Evolutionary conservation across 1,140 invertebrate genomes (phyloP).

Genomic region (Drosophila kepulauana): DNA sequence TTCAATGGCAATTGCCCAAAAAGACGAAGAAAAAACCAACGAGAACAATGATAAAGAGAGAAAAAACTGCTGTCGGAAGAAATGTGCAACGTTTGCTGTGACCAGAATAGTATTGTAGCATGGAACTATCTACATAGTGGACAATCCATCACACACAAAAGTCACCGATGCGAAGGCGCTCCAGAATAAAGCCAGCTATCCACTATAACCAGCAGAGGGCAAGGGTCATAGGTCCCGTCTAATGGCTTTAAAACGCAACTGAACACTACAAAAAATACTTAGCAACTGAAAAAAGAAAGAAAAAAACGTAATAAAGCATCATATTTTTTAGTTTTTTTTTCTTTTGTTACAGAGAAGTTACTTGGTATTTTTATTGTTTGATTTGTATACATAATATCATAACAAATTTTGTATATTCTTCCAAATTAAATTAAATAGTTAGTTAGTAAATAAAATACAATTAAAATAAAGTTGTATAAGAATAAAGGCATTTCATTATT

Average conservation of each 20-base stretch:
- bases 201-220: constrained; percentile 7
- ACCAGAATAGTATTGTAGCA: background rate
- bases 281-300: too few species aligned
- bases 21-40: constrained; percentile 3
- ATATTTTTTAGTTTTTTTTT: too few species aligned
- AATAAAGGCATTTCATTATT: too few species aligned
- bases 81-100: constrained; percentile 31
- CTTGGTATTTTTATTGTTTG: too few species aligned
- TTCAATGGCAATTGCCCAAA: constrained; percentile 46
- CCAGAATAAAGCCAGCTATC: background rate
- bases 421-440: too few species aligned
- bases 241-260: constrained; percentile 6
- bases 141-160: constrained; percentile 38
- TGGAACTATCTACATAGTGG: constrained; percentile 24
- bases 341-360: too few species aligned
- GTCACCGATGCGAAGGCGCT: constrained; percentile 14
- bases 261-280: background rate
- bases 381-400: too few species aligned
- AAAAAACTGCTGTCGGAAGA: background rate
- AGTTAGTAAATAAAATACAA: too few species aligned
- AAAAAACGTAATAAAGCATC: too few species aligned
- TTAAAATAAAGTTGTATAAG: too few species aligned
- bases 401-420: too few species aligned
- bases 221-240: constrained; percentile 40
- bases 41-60: background rate